Conservation (phyloP, 1,140 invertebrate genomes). For the Lepidotrigona ventralis region DNA sequence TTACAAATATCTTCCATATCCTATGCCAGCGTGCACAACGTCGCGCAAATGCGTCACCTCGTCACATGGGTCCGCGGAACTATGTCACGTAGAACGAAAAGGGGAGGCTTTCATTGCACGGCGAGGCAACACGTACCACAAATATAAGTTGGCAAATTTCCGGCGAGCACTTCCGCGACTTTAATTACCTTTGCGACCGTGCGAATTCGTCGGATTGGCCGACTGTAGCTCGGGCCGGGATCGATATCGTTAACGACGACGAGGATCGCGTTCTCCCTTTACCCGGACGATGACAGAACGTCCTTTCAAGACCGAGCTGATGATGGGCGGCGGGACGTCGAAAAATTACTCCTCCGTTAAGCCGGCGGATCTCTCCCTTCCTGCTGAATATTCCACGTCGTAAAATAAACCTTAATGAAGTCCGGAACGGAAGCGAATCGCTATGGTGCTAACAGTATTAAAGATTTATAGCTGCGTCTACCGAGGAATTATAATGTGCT, state of each 20-base stretch:
- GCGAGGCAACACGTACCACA: background rate
- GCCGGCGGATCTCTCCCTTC: background rate
- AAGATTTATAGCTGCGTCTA: slow-evolving; percentile 67
- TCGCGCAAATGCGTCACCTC: background rate
- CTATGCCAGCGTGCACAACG: background rate
- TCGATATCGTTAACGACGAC: slow-evolving; percentile 5
- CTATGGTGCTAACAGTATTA: slow-evolving; percentile 71
- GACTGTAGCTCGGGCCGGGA: too few relatives aligned
- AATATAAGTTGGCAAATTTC: slow-evolving; percentile 48
- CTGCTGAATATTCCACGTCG: background rate
- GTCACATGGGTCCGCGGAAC: background rate
- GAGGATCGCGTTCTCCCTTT: too few relatives aligned
- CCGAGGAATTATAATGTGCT: slow-evolving; percentile 73
- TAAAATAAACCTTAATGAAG: slow-evolving; percentile 62
- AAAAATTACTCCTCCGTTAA: slow-evolving; percentile 29
- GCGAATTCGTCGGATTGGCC: background rate
- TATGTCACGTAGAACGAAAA: background rate
- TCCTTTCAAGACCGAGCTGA: background rate
- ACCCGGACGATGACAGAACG: background rate
- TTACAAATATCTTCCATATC: background rate
- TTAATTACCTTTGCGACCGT: slow-evolving; percentile 17
- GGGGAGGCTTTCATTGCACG: background rate
- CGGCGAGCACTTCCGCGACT: slow-evolving; percentile 6
- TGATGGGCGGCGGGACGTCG: too few relatives aligned
- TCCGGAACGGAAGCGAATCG: slow-evolving; percentile 55